A percentile compares a stretch with the other conserved stretches of the same genome.
These are phyloP conservation scores for Globodera rostochiensis DNA, from an alignment of 1,140 invertebrate genomes.

Conservation along the genomic window DNA sequence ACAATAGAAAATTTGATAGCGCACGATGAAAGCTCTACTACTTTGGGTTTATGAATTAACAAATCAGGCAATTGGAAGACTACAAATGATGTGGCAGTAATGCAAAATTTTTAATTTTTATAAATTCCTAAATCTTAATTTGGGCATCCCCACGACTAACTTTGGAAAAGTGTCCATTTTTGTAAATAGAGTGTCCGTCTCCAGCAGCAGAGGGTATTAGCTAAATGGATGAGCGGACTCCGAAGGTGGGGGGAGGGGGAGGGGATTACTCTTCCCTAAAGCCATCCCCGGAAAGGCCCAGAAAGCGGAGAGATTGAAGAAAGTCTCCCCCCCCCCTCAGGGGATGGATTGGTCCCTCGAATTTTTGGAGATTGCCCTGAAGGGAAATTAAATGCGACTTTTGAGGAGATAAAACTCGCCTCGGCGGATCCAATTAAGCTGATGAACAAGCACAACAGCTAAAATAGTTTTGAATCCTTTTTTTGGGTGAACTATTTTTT, in stretches of 20 bases:
- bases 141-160: no score
- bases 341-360: neutral
- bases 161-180: no score
- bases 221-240: neutral
- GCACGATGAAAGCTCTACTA: no score
- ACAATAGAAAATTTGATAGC: no score
- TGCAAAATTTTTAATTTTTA: no score
- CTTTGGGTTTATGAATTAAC: no score
- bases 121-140: no score
- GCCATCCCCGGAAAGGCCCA: neutral
- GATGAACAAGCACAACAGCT: neutral
- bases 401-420: neutral
- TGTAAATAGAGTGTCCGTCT: no score
- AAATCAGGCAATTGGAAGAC: no score
- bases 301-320: neutral
- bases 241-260: neutral
- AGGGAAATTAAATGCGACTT: slow-evolving; percentile 1
- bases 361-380: neutral
- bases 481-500: no score
- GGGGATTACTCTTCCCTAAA: neutral
- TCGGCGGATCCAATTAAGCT: slow-evolving; percentile 1
- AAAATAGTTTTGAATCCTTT: neutral
- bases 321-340: neutral
- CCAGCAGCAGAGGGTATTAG: neutral
- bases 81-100: no score